phyloP scores from a whole-genome alignment of 2,113 vertebrate species.

The Sturnus vulgaris region DNA sequence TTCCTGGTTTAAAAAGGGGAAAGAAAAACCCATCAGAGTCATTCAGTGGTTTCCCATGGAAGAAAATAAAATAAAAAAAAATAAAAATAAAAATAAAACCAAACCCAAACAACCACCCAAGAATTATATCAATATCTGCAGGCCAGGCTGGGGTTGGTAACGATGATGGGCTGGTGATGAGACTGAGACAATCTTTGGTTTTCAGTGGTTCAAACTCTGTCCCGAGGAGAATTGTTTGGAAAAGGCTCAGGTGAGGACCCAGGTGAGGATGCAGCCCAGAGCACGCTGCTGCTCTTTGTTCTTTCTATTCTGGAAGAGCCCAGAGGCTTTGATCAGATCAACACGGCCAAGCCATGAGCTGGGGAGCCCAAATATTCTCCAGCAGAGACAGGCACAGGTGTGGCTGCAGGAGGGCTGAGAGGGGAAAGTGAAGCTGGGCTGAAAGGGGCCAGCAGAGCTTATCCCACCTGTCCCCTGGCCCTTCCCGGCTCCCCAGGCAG shows the following conservation, averaged over 20 bases:
- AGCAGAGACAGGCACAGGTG: neutral
- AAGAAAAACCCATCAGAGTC: too few relatives aligned
- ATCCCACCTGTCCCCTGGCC: neutral
- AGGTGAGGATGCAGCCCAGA: neutral
- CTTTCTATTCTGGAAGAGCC: neutral
- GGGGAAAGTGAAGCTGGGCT: neutral
- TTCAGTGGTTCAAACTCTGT: neutral
- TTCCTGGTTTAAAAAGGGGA: too few relatives aligned
- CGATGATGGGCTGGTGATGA: neutral
- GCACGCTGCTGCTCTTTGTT: neutral
- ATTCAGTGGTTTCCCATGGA: neutral
- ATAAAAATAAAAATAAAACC: neutral
- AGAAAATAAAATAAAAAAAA: too few relatives aligned
- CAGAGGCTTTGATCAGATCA: neutral
- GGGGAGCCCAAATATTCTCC: neutral
- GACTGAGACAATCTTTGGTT: neutral
- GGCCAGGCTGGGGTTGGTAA: too few relatives aligned
- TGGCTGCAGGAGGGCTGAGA: neutral
- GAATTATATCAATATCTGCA: neutral
- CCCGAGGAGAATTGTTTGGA: neutral
- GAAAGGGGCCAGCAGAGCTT: neutral
- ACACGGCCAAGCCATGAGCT: fast-evolving
- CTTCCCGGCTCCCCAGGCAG: neutral
- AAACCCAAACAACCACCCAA: neutral
- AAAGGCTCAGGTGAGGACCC: neutral